Conservation (phyloP, 64 coral and sea anemone species). For the Cladopsammia gracilis region DNA sequence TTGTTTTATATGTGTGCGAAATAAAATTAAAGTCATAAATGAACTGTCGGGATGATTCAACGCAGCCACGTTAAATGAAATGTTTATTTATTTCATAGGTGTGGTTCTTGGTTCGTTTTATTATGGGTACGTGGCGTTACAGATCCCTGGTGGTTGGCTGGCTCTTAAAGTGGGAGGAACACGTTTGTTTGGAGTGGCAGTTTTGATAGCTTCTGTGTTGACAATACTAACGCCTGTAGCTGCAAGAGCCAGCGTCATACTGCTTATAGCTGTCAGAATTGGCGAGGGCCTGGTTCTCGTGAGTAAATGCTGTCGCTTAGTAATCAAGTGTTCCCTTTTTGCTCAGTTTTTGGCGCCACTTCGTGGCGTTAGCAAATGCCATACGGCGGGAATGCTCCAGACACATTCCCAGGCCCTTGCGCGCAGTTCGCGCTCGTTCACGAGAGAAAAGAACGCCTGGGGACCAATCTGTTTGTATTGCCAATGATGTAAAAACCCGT, state of each 20-base stretch:
- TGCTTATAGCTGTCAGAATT: constrained; percentile 72
- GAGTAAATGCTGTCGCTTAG: neutral
- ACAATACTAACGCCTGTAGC: constrained; percentile 75
- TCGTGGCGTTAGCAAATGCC: no score
- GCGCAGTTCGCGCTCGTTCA: no score
- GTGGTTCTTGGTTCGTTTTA: constrained; percentile 91
- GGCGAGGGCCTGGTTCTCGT: constrained; percentile 85
- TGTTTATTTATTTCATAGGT: constrained; percentile 39
- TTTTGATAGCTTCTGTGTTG: constrained; percentile 73
- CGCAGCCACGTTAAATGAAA: neutral
- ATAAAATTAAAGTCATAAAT: no score
- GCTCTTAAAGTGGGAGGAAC: constrained; percentile 87
- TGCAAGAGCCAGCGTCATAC: constrained; percentile 63
- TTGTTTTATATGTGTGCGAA: no score
- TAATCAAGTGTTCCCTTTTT: neutral
- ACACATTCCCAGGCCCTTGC: no score
- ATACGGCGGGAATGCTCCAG: no score
- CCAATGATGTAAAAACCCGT: no score
- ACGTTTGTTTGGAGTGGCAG: constrained; percentile 78
- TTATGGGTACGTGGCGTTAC: constrained; percentile 88
- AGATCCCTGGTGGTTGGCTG: constrained; percentile 85
- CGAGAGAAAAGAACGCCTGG: no score
- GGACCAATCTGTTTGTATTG: no score
- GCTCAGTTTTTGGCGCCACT: neutral
- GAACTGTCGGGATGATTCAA: no score